Conservation (phyloP, 2,797 vertebrate species). For the Myripristis murdjan region DNA sequence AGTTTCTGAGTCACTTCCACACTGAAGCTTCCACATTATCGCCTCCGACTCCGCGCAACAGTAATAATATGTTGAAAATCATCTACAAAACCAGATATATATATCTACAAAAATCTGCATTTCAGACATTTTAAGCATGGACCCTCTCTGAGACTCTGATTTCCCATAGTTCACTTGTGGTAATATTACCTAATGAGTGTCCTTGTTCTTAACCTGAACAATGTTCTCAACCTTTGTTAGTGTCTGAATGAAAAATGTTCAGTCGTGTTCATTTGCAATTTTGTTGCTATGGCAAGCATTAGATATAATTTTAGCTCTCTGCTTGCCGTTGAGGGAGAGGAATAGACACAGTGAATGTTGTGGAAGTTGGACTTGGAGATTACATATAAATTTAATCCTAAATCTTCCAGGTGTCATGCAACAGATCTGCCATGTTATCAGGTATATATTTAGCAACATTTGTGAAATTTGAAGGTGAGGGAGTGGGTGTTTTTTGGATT, state of each 20-base stretch:
- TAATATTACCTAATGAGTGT: conserved; percentile 8
- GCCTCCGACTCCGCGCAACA: conserved; percentile 8
- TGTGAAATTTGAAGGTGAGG: conserved; percentile 6
- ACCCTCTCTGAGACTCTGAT: not conserved
- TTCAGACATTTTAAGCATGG: not conserved
- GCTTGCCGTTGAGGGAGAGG: conserved; percentile 68
- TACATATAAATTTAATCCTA: conserved; percentile 83
- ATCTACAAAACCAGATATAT: conserved; percentile 10
- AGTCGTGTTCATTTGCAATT: conserved; percentile 53
- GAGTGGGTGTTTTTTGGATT: conserved; percentile 44
- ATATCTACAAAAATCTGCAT: not conserved
- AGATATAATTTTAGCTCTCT: conserved; percentile 56
- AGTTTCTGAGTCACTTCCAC: conserved; percentile 51
- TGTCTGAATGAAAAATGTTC: conserved; percentile 53
- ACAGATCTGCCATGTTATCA: conserved; percentile 68
- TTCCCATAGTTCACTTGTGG: not conserved
- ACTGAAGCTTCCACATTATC: conserved; percentile 20
- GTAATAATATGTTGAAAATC: conserved; percentile 1
- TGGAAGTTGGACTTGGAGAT: conserved; percentile 68
- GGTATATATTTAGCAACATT: conserved; percentile 47
- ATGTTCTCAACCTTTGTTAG: conserved; percentile 41
- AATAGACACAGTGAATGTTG: conserved; percentile 59
- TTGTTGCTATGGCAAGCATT: conserved; percentile 77
- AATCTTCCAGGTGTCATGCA: conserved; percentile 68
- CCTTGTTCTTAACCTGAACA: conserved; percentile 21